Evolutionary conservation across 2,888 invertebrate genomes (phyloP), one percentile per base, ranked within the genome.

Genomic region (Drosophila macrothrix): DNA sequence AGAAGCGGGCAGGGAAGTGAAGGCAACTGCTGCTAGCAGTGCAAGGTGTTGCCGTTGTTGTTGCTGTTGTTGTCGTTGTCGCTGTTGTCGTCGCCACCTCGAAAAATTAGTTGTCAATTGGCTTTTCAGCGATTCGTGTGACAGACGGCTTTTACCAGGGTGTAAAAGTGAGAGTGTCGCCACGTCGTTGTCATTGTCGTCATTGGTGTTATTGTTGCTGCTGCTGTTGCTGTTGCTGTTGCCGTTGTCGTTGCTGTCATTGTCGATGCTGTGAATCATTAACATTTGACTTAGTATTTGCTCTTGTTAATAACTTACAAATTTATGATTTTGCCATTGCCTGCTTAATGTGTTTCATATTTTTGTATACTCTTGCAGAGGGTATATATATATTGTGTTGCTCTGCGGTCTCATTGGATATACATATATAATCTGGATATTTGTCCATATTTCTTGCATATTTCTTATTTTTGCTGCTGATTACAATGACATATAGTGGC

Each of bases 21-120:
- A n/a, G 28, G 7, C 14, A 25, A 46, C 46, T 25, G 25, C 4
- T 46, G 55, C 60, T 50, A 41, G 67, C 67, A 54, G 67, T 68
- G 88, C 83, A 84, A 87, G 84, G 88, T 84, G 84, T 83, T 68
- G 60, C 53, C 65, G 73, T 64, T 64, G 61, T 61, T 54, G 56
- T 64, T 52, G 61, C 55, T 28, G 67, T 62, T 19, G 39, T n/a
- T 39, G 62, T 37, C 58, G 76, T 61, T 58, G 58, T 61, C 7
- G 22, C 22, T 54, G 61, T 71, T 62, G 62, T 63, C 39, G 68
- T 82, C 67, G 82, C 58, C 85, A 88, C 88, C 81, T 86, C 78
- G 28, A 82, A 74, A 83, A 85, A 85, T 80, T 80, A 80, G 86
- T 85, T 88, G 82, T 85, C 86, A 85, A 85, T 85, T 85, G 73